Percentiles rank a stretch among this genome's conserved stretches.
phyloP scores from a whole-genome alignment of 2,113 vertebrate species.

The Chelonoidis abingdonii region DNA sequence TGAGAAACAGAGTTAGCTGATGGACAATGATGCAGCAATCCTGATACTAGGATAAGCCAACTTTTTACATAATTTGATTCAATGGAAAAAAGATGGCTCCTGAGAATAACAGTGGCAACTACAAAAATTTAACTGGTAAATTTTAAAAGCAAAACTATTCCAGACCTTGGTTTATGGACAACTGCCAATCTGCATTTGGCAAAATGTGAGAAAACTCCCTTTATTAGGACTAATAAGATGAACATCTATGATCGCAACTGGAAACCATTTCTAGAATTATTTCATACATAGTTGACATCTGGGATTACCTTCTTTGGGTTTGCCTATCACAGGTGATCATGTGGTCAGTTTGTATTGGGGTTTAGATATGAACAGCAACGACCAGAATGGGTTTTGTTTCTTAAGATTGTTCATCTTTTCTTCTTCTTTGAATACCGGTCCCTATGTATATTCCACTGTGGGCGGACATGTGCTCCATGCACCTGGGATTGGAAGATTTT shows the following conservation, averaged over 20 bases:
- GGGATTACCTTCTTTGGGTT: not conserved
- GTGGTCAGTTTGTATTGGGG: not conserved
- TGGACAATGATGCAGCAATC: not conserved
- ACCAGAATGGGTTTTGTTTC: not conserved
- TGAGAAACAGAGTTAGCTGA: not conserved
- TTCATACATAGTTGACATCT: not conserved
- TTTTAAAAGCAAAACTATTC: not conserved
- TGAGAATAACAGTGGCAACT: not conserved
- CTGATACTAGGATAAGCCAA: not conserved
- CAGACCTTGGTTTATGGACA: not conserved
- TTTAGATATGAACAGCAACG: slow-evolving; percentile 10
- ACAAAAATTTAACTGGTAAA: not conserved
- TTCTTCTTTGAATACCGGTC: not conserved
- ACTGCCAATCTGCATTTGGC: not conserved
- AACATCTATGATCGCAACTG: not conserved
- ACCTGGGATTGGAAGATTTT: no score
- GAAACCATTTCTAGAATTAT: not conserved
- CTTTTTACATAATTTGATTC: not conserved
- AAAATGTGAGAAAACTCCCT: not conserved
- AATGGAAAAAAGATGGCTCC: not conserved
- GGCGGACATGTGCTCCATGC: no score
- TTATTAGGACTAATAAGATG: not conserved
- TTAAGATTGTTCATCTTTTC: not conserved
- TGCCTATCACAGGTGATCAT: not conserved
- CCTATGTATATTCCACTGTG: no score